These are phyloP conservation scores for Mohoua ochrocephala DNA, from an alignment of 2,113 vertebrate species.

Conservation along the genomic window DNA sequence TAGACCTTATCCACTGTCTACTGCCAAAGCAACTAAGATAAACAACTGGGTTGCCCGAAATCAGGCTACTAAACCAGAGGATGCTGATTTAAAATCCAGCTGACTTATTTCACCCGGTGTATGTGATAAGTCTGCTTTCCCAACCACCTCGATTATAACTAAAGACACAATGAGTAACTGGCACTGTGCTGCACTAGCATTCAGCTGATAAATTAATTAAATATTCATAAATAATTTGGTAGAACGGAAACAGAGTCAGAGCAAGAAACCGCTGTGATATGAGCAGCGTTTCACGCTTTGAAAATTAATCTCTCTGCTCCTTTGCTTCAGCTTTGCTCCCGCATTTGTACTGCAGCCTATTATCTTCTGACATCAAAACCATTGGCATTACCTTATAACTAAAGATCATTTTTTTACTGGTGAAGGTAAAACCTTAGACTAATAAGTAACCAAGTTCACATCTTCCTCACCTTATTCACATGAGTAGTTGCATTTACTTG, in stretches of 20 bases:
- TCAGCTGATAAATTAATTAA: constrained; percentile 13
- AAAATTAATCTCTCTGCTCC: not conserved
- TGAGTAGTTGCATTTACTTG: not conserved
- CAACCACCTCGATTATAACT: not conserved
- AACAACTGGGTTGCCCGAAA: not conserved
- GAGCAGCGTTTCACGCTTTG: not conserved
- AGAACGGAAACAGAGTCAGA: not conserved
- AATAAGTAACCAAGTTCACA: not conserved
- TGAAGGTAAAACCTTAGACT: not conserved
- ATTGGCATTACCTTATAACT: not conserved
- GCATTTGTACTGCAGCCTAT: not conserved
- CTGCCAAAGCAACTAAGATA: not conserved
- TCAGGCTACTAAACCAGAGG: not conserved
- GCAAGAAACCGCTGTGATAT: not conserved
- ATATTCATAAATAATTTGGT: not conserved
- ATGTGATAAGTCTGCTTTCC: not conserved
- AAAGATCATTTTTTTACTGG: not conserved
- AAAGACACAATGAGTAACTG: not conserved
- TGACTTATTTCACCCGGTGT: not conserved
- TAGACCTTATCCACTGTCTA: not conserved
- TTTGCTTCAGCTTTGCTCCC: not conserved
- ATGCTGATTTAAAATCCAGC: not conserved
- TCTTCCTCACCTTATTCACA: not conserved
- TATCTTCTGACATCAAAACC: not conserved
- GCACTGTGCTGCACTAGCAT: not conserved